Evolutionary conservation across 2,888 invertebrate genomes (phyloP), one percentile per base, ranked within the genome.

Genomic region (Rhagophthalmus giganteus): DNA sequence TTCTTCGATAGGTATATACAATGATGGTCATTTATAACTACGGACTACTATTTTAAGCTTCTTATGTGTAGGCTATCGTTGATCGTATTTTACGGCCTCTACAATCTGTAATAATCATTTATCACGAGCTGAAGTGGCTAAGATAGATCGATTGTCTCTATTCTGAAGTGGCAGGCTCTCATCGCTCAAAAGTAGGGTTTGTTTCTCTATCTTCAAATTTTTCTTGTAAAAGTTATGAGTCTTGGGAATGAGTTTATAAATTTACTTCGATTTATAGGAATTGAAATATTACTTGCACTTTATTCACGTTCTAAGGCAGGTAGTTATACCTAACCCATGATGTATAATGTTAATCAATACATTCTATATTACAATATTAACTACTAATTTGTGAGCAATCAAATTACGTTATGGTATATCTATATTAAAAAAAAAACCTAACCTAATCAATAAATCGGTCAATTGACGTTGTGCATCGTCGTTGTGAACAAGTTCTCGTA

Each of bases 101-200:
- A 58, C 58, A 60, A 65, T 67, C 67, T 57, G 60, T 67, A 65
- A 65, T 64, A 65, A 67, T 66, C 68, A 69, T 69, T 68, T 67
- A 69, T 69, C 69, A 68, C 67, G 55, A 59, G 60, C 58, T 57
- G 57, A 64, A 63, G 63, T 45, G 59, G 62, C 54, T 54, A 66
- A 69, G 68, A 69, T 68, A 57, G 65, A 69, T 69, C 68, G 67
- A 67, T 66, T 69, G 68, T 67, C 68, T 68, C 61, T 63, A 62
- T 64, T 63, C 59, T 61, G 58, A 66, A 67, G 66, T 66, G 65
- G 65, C 65, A 64, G 62, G 62, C 62, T 65, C 63, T 65, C 67
- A 67, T 68, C 66, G 65, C 64, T 67, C 66, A 68, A 32, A 53
- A 42, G 32, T 34, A 14, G 32, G 24, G 27, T 34, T 44, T 37